These are phyloP conservation scores for Trichosurus vulpecula DNA, from an alignment of 2,797 vertebrate genomes.

Conservation along the genomic window DNA sequence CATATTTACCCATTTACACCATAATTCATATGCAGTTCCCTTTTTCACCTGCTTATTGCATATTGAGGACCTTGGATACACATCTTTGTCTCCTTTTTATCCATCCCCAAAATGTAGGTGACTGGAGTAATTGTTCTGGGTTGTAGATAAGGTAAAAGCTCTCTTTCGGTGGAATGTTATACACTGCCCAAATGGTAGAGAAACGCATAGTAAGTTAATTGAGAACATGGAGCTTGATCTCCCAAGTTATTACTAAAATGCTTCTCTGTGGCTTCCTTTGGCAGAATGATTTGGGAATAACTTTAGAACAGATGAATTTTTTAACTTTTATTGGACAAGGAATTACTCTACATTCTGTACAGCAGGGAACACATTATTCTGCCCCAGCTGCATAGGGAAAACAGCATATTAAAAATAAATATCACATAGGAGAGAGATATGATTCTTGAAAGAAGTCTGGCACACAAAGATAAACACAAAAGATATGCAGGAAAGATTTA, in stretches of 20 bases:
- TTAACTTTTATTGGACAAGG: conserved; percentile 81
- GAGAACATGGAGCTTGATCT: conserved; percentile 66
- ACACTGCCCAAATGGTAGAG: conserved; percentile 65
- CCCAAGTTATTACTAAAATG: conserved; percentile 46
- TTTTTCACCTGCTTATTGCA: conserved; percentile 58
- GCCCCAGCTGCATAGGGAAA: conserved; percentile 76
- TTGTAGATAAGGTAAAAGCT: conserved; percentile 74
- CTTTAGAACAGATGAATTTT: conserved; percentile 79
- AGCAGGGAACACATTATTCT: conserved; percentile 83
- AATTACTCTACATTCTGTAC: conserved; percentile 77
- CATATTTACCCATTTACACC: background rate
- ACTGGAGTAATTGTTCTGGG: conserved; percentile 67
- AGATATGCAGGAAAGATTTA: conserved; percentile 70
- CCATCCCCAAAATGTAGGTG: conserved; percentile 49
- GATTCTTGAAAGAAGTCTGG: conserved; percentile 80
- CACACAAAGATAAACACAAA: conserved; percentile 75
- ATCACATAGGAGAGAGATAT: conserved; percentile 74
- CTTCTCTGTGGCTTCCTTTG: conserved; percentile 75
- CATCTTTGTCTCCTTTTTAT: conserved; percentile 59
- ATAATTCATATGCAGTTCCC: conserved; percentile 52
- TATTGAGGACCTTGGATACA: conserved; percentile 59
- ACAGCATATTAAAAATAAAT: conserved; percentile 79
- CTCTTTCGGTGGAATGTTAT: conserved; percentile 70
- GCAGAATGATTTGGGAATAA: conserved; percentile 74
- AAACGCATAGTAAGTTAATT: conserved; percentile 64